phyloP scores from a whole-genome alignment of 2,797 vertebrate species.

The Sparus aurata region DNA sequence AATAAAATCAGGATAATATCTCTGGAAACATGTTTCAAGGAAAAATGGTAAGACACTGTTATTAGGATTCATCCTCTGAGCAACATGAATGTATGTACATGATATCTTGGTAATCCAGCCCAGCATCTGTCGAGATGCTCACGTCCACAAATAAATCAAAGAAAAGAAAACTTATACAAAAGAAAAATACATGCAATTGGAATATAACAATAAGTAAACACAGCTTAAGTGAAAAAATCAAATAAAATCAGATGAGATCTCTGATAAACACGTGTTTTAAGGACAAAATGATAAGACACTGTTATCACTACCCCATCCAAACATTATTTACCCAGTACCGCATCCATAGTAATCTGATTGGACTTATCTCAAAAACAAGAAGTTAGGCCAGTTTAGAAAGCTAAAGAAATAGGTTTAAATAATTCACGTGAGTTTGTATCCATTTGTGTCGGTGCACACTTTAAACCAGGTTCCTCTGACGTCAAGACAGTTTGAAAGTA shows the following conservation, averaged over 20 bases:
- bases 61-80: not conserved
- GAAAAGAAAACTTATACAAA: too few species aligned
- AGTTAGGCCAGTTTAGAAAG: not conserved
- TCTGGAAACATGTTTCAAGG: too few species aligned
- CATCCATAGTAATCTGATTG: constrained; percentile 2
- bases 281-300: not conserved
- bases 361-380: not conserved
- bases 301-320: not conserved
- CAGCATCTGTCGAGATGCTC: too few species aligned
- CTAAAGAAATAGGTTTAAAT: constrained; percentile 16
- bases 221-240: not conserved
- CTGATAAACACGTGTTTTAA: constrained; percentile 4
- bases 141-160: too few species aligned
- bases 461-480: constrained; percentile 51
- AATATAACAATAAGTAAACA: not conserved
- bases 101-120: too few species aligned
- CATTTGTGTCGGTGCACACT: constrained; percentile 29
- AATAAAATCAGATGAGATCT: constrained; percentile 4
- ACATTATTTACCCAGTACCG: not conserved
- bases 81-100: not conserved
- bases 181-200: not conserved
- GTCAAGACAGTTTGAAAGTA: constrained; percentile 44
- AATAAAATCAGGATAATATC: too few species aligned
- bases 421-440: constrained; percentile 35
- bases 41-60: too few species aligned